phyloP scores from a whole-genome alignment of 2,113 vertebrate species.

The Bubo blakistoni region DNA sequence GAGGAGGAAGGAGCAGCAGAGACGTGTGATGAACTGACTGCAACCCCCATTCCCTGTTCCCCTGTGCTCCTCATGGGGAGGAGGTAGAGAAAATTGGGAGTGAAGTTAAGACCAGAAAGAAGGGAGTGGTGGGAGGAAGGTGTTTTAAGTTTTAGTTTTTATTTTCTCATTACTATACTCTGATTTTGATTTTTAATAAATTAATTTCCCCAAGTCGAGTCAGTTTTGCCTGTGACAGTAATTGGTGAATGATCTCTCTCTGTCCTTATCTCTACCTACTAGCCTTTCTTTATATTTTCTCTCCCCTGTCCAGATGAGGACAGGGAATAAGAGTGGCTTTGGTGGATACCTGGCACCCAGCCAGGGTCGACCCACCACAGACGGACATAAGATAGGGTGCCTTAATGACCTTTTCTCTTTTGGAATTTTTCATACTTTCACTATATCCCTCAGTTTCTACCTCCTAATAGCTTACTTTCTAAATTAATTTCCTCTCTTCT shows the following conservation, averaged over 20 bases:
- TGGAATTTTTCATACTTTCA: background rate
- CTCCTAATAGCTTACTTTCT: background rate
- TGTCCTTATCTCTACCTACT: too few species aligned
- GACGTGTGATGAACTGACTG: too few species aligned
- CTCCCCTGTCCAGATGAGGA: too few species aligned
- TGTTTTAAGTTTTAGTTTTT: background rate
- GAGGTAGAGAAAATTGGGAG: background rate
- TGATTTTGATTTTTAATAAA: background rate
- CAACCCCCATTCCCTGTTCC: too few species aligned
- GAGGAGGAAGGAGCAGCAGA: too few species aligned
- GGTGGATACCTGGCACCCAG: background rate
- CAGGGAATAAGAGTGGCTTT: background rate
- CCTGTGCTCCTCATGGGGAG: background rate
- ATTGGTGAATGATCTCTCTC: too few species aligned
- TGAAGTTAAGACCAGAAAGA: background rate
- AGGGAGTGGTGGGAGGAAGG: background rate
- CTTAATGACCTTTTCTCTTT: background rate
- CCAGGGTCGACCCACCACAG: background rate
- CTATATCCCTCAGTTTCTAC: background rate
- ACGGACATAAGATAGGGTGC: background rate
- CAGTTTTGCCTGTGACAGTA: background rate
- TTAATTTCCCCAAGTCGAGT: background rate
- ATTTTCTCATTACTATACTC: background rate
- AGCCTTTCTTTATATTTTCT: too few species aligned
- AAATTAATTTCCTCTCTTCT: background rate